Evolutionary conservation across 1,140 invertebrate genomes (phyloP).

Genomic region (Homarus americanus): DNA sequence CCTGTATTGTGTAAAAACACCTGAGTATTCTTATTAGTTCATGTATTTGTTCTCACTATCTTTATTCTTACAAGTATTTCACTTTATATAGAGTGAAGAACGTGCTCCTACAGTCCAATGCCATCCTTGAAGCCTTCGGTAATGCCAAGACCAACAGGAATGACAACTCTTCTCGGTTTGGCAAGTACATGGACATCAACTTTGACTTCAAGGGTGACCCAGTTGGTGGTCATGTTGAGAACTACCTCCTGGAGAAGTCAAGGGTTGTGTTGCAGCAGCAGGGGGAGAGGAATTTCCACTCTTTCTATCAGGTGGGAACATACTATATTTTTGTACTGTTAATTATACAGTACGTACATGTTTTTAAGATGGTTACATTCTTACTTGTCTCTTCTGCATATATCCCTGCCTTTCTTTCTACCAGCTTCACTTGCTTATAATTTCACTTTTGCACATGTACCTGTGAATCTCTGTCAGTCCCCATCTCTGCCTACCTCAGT

Average conservation of each 20-base stretch:
- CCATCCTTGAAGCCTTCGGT: constrained; percentile 97
- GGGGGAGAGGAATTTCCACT: constrained; percentile 98
- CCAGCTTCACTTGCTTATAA: too few species aligned
- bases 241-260: constrained; percentile 98
- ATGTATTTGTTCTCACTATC: constrained; percentile 1
- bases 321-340: neutral
- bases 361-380: too few species aligned
- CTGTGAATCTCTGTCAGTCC: too few species aligned
- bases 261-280: constrained; percentile 94
- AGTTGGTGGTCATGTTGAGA: constrained; percentile 96
- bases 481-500: too few species aligned
- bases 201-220: constrained; percentile 99
- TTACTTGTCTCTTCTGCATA: too few species aligned
- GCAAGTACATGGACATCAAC: constrained; percentile 99
- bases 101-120: constrained; percentile 96
- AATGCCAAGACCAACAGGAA: constrained; percentile 99
- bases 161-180: constrained; percentile 98
- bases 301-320: constrained; percentile 96
- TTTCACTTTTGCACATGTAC: too few species aligned
- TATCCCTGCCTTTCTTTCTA: too few species aligned
- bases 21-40: too few species aligned
- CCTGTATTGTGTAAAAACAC: too few species aligned
- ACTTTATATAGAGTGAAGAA: constrained; percentile 95
- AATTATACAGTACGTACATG: too few species aligned
- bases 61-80: neutral